Evolutionary conservation across 1,140 invertebrate species (phyloP).

Genomic region (Hormaphis cornu): DNA sequence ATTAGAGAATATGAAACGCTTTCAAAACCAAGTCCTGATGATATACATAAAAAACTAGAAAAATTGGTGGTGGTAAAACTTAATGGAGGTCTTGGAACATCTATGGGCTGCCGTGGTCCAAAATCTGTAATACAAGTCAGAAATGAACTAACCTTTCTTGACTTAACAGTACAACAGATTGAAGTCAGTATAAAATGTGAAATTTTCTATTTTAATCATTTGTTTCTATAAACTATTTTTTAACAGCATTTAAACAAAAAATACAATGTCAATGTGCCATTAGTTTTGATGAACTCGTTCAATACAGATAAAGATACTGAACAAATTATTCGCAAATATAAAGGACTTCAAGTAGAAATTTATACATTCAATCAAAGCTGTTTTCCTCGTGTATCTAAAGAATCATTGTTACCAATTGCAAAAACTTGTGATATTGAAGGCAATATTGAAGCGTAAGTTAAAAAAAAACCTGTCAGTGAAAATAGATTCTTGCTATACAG

Average conservation of each 20-base stretch:
- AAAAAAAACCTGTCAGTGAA: too few species aligned
- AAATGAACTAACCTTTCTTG: slow-evolving; percentile 94
- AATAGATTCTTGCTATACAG: too few species aligned
- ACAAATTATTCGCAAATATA: slow-evolving; percentile 90
- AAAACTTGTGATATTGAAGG: slow-evolving; percentile 59
- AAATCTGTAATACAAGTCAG: slow-evolving; percentile 97
- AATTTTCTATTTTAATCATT: background rate
- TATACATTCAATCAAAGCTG: slow-evolving; percentile 96
- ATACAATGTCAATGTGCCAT: slow-evolving; percentile 88
- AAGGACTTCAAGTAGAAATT: slow-evolving; percentile 86
- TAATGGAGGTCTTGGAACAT: slow-evolving; percentile 97
- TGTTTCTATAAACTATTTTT: slow-evolving; percentile 32
- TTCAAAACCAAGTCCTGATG: slow-evolving; percentile 55
- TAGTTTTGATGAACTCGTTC: slow-evolving; percentile 99
- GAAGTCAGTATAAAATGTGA: slow-evolving; percentile 46
- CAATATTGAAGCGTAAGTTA: slow-evolving; percentile 69
- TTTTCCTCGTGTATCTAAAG: slow-evolving; percentile 88
- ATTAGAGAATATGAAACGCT: slow-evolving; percentile 66
- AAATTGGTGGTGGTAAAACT: slow-evolving; percentile 97
- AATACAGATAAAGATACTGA: slow-evolving; percentile 98
- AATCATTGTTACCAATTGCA: slow-evolving; percentile 86
- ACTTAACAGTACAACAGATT: slow-evolving; percentile 97
- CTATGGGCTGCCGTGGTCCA: slow-evolving; percentile 98
- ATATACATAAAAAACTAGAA: slow-evolving; percentile 69
- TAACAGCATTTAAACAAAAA: slow-evolving; percentile 88